Evolutionary conservation across 2,888 invertebrate genomes (phyloP).

Genomic region (Endomychus coccineus): DNA sequence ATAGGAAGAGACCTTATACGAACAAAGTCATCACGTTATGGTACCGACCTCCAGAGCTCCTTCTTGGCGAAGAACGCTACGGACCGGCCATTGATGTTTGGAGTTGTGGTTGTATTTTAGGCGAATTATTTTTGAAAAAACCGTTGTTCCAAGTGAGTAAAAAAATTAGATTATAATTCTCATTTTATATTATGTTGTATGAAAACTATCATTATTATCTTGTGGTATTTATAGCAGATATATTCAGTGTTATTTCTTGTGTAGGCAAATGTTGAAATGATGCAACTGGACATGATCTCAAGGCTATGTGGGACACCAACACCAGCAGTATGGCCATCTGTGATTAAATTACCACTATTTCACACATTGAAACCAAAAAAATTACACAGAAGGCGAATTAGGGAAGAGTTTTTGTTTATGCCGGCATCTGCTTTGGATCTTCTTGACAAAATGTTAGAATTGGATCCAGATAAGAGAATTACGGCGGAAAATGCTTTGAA

Average conservation of each 20-base stretch:
- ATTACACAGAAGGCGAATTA: constrained; percentile 76
- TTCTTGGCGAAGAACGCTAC: constrained; percentile 94
- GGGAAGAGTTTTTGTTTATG: constrained; percentile 92
- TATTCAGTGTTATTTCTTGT: constrained; percentile 1
- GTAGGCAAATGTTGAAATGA: constrained; percentile 84
- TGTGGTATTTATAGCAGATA: not conserved
- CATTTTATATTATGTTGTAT: too few relatives aligned
- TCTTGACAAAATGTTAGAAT: constrained; percentile 89
- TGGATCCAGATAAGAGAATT: constrained; percentile 90
- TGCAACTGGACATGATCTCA: constrained; percentile 91
- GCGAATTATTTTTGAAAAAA: constrained; percentile 92
- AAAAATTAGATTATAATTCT: too few relatives aligned
- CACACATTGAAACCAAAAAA: constrained; percentile 87
- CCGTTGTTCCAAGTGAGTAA: constrained; percentile 83
- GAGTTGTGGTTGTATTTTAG: constrained; percentile 99
- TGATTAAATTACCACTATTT: constrained; percentile 88
- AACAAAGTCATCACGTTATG: constrained; percentile 98
- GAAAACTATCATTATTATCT: too few relatives aligned
- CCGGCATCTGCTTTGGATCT: constrained; percentile 81
- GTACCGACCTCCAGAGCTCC: constrained; percentile 96
- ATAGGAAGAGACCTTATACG: constrained; percentile 91
- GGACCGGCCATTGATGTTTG: constrained; percentile 98
- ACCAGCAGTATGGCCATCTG: constrained; percentile 94
- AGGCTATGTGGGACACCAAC: constrained; percentile 91
- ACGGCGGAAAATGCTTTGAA: constrained; percentile 91